Evolutionary conservation across 2,888 invertebrate species (phyloP), one percentile per base, ranked within the genome.

Genomic region (Noctua janthina): DNA sequence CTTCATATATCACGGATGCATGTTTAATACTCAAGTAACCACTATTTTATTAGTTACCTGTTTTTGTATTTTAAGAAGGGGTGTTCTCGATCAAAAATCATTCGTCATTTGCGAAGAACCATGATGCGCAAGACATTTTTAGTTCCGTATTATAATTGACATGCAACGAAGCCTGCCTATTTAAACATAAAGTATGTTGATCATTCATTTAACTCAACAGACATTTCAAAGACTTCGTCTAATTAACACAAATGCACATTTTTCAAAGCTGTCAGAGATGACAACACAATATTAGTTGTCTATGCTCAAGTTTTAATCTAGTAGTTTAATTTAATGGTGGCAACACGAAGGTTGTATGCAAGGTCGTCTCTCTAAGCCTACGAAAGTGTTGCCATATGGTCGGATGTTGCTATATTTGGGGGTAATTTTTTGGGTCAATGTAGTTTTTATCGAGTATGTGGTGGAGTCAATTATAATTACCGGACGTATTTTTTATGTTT

Each of bases 371-470:
- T 54, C 4, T 17, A 39, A 77, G 64, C 82, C 74, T 72, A 54
- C 23, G 54, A 68, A 59, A 35, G 80, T 83, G 81, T 86, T 88
- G 83, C 82, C 81, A 84, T 86, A 87, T 82, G 82, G 68, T 70
- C 64, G 71, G 71, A 77, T 69, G 62, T 73, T 75, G 78, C 79
- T 79, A 46, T 83, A 79, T 85, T 85, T 88, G 74, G 74, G 78
- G 83, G 79, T 87, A 75, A 77, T 79, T 81, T 54, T 87, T 83
- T 87, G 66, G 80, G 84, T 86, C 80, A 86, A 71, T 73, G 77
- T 43, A 64, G 74, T 72, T 82, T 70, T 82, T 74, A 59, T 77
- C 0, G 1, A 35, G 46, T 75, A n/a, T 51, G 1, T 64, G 8
- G 1, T 64, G 0, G 11, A 20, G 49, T 72, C 15, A 74, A 68